Base-by-base conservation (phyloP, 1,140 invertebrate genomes). In the Ericerus pela region DNA sequence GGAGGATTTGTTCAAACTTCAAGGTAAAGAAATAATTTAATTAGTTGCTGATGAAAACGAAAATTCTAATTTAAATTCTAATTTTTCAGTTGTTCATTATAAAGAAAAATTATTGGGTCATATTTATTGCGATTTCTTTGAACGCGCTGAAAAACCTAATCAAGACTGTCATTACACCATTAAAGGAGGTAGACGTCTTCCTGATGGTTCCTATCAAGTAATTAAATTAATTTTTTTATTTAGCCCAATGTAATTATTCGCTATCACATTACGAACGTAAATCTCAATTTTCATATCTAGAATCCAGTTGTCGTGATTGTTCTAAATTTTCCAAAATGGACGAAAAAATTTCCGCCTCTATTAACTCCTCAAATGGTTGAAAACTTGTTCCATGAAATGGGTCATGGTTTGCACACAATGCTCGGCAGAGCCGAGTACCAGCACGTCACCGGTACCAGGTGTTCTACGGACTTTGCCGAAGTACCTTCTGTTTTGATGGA, bases 141-240 rank as follows among this genome's bases (percentile, higher is more conserved):
- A 90, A 66, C 75, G 96, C 53, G 65, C 73, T 30, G 81, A 82
- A 5, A 99, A 99, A 71, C 82, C 88, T 26, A 83, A 90, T 72
- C 93, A 97, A 75, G 96, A 99, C 67, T 98, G 96, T 66, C 96
- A 99, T 70, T 98, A 96, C 70, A 99, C 95, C 0, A 96, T 99
- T 59, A 82, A 84, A 65, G 96, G 96, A 16, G 94, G 95, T 20
- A 85, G 88, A 70, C 64, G 76, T 57, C 65, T 88, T 47, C 63
- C 77, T 0, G 81, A 94, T 71, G 88, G 87, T n/a, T 73, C 73
- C 37, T 96, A 96, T 68, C 87, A 91, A 74, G 77, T 83, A 63
- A 57, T 33, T 37, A 51, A 28, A 33, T 0, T 14, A 8, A 29
- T 38, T 38, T 22, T 26, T 29, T 56, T 47, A 43, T 43, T 11